A percentile compares a stretch with the other conserved stretches of the same genome.
Evolutionary conservation across 2,888 invertebrate species (phyloP).

Genomic region (Caenorhabditis wallacei): DNA sequence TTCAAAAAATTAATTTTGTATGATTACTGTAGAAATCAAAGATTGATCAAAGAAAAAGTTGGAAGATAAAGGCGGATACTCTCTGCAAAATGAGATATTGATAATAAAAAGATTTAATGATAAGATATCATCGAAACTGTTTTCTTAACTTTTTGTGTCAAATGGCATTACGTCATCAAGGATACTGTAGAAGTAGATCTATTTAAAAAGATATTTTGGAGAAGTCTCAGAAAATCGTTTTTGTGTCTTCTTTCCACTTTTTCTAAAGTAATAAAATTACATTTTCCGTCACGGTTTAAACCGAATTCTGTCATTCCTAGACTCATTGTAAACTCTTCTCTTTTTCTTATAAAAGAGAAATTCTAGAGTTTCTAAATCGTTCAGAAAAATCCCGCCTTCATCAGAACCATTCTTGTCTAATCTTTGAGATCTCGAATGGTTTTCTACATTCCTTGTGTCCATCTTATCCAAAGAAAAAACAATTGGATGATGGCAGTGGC

Average conservation of each 20-base stretch:
- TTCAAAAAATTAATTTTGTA: not conserved
- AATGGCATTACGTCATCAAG: conserved; percentile 4
- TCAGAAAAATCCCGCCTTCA: not conserved
- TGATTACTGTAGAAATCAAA: conserved; percentile 19
- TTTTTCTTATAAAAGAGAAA: no score
- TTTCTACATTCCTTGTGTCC: conserved; percentile 12
- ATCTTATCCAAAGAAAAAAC: conserved; percentile 6
- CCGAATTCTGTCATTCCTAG: not conserved
- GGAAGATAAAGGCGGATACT: conserved; percentile 9
- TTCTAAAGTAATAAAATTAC: not conserved
- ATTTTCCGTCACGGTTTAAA: not conserved
- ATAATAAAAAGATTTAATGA: conserved; percentile 29
- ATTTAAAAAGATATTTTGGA: no score
- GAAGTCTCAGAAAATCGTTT: no score
- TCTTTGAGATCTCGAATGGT: conserved; percentile 14
- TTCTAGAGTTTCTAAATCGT: no score
- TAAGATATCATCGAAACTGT: conserved; percentile 14
- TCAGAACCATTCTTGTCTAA: not conserved
- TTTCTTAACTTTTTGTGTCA: not conserved
- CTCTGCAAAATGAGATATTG: conserved; percentile 34
- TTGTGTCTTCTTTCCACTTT: not conserved
- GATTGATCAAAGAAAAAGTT: not conserved
- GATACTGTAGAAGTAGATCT: conserved; percentile 8
- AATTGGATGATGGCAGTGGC: conserved; percentile 12
- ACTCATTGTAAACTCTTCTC: not conserved